Conservation (phyloP, 2,797 vertebrate genomes). For the Basileuterus tristriatus region DNA sequence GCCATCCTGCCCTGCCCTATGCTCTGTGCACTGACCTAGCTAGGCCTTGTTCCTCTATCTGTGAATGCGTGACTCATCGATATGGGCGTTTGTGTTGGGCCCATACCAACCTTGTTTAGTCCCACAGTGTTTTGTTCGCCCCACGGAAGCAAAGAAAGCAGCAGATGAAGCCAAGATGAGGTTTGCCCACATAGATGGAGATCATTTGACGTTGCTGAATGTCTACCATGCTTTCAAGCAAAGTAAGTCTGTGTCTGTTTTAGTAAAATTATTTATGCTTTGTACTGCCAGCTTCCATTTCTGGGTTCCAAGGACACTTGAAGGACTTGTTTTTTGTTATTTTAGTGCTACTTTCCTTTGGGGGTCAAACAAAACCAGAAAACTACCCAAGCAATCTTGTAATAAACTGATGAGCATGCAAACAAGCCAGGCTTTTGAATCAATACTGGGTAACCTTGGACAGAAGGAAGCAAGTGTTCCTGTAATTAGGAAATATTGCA, state of each 20-base stretch:
- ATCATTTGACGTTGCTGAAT: constrained; percentile 99
- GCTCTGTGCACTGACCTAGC: constrained; percentile 93
- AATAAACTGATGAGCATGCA: background rate
- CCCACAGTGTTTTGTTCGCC: constrained; percentile 99
- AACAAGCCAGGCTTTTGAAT: background rate
- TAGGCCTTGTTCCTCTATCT: constrained; percentile 96
- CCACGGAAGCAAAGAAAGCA: constrained; percentile 98
- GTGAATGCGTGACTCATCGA: constrained; percentile 98
- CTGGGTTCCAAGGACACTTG: background rate
- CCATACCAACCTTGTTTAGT: constrained; percentile 99
- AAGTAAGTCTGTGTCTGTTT: constrained; percentile 81
- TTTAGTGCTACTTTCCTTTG: background rate
- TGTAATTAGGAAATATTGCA: constrained; percentile 2
- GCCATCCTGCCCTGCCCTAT: constrained; percentile 89
- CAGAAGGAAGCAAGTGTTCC: background rate
- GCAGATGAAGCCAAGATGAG: constrained; percentile 99
- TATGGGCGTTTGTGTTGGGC: constrained; percentile 99
- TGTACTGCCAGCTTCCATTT: background rate
- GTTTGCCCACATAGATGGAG: constrained; percentile 99
- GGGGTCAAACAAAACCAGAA: background rate
- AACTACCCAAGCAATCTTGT: background rate
- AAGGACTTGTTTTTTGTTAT: background rate
- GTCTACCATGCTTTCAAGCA: constrained; percentile 99
- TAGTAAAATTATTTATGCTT: background rate
- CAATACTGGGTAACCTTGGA: background rate